Evolutionary conservation across 2,113 vertebrate genomes (phyloP), one percentile per base, ranked within the genome.

Genomic region (Chionomys nivalis): DNA sequence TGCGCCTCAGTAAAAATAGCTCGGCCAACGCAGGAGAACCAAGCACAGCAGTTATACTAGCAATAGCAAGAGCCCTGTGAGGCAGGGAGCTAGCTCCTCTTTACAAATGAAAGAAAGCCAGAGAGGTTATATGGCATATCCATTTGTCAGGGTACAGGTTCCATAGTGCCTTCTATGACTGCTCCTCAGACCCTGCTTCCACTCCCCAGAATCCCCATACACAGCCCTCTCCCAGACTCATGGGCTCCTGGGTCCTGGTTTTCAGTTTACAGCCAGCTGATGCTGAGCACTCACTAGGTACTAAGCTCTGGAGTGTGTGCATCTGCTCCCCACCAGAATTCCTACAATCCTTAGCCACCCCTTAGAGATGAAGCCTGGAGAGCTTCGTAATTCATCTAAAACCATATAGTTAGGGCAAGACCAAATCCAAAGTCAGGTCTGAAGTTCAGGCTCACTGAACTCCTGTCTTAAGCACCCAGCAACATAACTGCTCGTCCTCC

Each of bases 231-330:
- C 7, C 7, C 3, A 39, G 3, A 11, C 8, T 11, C 68, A 36
- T 44, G 7, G 85, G n/a, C 39, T 49, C 93, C 90, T 21, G 10
- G 61, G 28, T 2, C 81, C 14, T 85, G 33, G 0, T 17, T 79
- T 83, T 58, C 88, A 87, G 42, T 61, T 70, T 11, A 31, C 5
- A 12, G 24, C n/a, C 42, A 31, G 61, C 42, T 0, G 1, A 1
- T 31, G 14, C 3, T 19, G 7, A 21, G 23, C 55, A 70, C 24
- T 66, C 47, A 14, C 31, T 6, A 4, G 0, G 33, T 17, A 7
- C 42, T 82, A 76, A 82, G 13, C 1, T 1, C 23, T 65, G 11
- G 47, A 28, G 7, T 26, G 31, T 3, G 2, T 0, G 0, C 19
- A 47, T 65, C 36, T 26, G 21, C 61, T 78, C 63, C 2, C 44